Base-by-base conservation (phyloP, 2,797 vertebrate species). In the Hozukius guyotensis region DNA sequence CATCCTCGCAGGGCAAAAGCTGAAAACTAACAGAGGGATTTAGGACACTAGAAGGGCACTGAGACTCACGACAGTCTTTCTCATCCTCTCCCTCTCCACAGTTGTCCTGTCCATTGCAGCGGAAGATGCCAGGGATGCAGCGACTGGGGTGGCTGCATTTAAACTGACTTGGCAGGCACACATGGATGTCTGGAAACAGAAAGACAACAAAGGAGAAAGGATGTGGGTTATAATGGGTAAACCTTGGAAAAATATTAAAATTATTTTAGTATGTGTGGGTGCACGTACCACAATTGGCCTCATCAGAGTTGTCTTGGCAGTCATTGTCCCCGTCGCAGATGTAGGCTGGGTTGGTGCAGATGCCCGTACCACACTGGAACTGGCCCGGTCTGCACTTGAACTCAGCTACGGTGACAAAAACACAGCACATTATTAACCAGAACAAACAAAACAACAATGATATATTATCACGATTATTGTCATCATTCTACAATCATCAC, bases 51-150 rank as follows among this genome's bases (percentile, higher is more conserved):
- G 8, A 61, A 32, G 20, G 24, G 12, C 18, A 68, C 10, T 13
- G 52, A 55, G 66, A 96, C 98, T 97, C 81, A 99, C 99, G 98
- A 68, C 99, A 99, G 87, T 99, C 99, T 76, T 97, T 97, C 93
- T 99, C 99, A 0, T 99, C 99, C 92, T 99, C 99, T 65, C 98
- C 98, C 0, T 99, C 98, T 0, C 98, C 98, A 0, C 98, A 99
- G 96, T 99, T 99, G 94, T 99, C 98, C 89, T 99, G 99, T 2
- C 99, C 98, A 0, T 99, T 99, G 93, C 98, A 99, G 68, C 98
- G 97, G 96, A 99, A 99, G 87, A 99, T 99, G 38, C 98, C 98
- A 0, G 98, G 98, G 81, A 99, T 99, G 80, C 99, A 99, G 93
- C 98, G 98, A 82, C 98, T 99, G 61, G 99, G 98, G 75, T 98